Conservation (phyloP, 2,797 vertebrate genomes). For the Mormyrus proboscirostris region DNA sequence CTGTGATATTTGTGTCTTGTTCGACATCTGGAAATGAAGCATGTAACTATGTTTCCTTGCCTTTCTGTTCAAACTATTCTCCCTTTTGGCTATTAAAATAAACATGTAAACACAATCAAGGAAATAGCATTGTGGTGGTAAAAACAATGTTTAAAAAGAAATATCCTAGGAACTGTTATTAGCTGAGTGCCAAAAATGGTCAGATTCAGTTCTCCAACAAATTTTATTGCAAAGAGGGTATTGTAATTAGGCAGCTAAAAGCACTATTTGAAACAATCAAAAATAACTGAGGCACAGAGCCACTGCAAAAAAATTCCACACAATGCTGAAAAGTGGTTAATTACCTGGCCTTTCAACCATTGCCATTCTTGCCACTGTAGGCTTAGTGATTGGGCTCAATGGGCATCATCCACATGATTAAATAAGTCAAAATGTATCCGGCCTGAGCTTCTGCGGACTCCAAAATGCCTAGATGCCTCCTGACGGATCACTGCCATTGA, state of each 20-base stretch:
- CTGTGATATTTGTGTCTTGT: neutral
- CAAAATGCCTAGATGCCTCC: neutral
- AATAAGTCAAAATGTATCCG: neutral
- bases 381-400: neutral
- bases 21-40: neutral
- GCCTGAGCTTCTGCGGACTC: neutral
- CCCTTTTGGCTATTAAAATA: neutral
- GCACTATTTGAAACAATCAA: neutral
- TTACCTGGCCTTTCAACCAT: neutral
- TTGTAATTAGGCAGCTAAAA: neutral
- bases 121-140: neutral
- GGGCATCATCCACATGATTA: neutral
- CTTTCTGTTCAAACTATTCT: neutral
- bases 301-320: neutral
- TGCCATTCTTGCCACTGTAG: neutral
- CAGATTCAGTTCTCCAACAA: neutral
- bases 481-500: conserved; percentile 9
- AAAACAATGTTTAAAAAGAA: neutral
- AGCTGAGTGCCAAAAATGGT: neutral
- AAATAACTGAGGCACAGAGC: neutral
- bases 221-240: neutral
- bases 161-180: neutral
- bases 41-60: neutral
- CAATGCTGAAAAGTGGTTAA: neutral
- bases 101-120: neutral